Evolutionary conservation across 2,113 vertebrate genomes (phyloP), one percentile per base, ranked within the genome.

Genomic region (Otis tarda): DNA sequence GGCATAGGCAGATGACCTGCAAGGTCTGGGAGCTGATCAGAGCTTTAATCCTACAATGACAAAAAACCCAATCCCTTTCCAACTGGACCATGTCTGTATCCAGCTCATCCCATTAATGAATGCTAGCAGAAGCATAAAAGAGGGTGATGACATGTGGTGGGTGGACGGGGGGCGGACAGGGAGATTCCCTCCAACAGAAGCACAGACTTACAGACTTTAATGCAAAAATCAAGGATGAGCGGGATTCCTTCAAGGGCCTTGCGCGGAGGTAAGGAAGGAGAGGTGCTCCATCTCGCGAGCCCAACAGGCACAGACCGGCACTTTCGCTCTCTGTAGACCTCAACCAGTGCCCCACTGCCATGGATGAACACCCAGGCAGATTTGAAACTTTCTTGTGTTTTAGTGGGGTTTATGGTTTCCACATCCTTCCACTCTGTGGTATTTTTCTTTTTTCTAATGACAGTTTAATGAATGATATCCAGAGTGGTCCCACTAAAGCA

Each of bases 221-320:
- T 30, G 20, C 39, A 37, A 70, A 70, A 76, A 55, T 14, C 0
- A 0, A 74, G 14, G 52, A 28, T 1, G 3, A 71, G 28, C 1
- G 2, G 3, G 6, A 65, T 35, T 47, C 25, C 37, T 50, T n/a
- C 30, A 33, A 23, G 7, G 20, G 27, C 23, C 14, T 17, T 18
- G 16, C 15, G 5, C 1, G 3, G 5, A 64, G 13, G 15, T 50
- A 27, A 56, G 31, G 39, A 73, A 64, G 35, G 22, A 80, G 33
- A 53, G 41, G 27, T 87, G 56, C 75, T 91, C 74, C 52, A 78
- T 63, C 37, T 81, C 1, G 1, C 16, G 64, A 74, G 41, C 24
- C 7, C 1, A 70, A 3, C 22, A 39, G 55, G 41, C 39, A 73
- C 43, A 31, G 8, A n/a, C 6, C 0, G 0, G 7, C 3, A 0